phyloP scores from a whole-genome alignment of 2,113 vertebrate species.

The Desmodus rotundus region DNA sequence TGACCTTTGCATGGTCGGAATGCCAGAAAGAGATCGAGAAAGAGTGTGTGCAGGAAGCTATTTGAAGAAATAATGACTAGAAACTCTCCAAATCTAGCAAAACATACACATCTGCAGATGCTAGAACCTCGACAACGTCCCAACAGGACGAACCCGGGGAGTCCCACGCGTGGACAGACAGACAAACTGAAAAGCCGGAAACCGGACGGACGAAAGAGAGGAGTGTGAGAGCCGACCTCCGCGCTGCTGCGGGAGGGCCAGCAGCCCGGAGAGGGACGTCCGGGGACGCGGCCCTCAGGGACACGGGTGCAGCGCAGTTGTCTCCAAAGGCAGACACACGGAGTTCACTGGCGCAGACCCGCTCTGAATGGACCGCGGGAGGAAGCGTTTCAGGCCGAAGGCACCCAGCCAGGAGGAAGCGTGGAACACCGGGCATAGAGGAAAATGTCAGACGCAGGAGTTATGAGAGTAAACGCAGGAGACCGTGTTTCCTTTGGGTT shows the following conservation, averaged over 20 bases:
- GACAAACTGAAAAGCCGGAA: not conserved
- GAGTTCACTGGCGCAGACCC: not conserved
- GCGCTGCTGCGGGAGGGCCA: accelerated
- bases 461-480: no score
- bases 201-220: accelerated
- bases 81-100: no score
- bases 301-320: not conserved
- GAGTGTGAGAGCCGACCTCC: not conserved
- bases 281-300: not conserved
- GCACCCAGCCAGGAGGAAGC: not conserved
- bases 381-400: not conserved
- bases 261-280: no score
- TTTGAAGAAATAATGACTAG: not conserved
- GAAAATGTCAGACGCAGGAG: no score
- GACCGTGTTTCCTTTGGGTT: not conserved
- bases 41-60: not conserved
- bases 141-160: not conserved
- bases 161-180: not conserved
- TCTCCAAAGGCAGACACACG: not conserved
- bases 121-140: not conserved
- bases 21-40: not conserved
- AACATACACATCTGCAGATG: no score
- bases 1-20: no score
- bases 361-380: not conserved
- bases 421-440: not conserved